phyloP scores from a whole-genome alignment of 2,888 invertebrate species.

The Tipula confusa region DNA sequence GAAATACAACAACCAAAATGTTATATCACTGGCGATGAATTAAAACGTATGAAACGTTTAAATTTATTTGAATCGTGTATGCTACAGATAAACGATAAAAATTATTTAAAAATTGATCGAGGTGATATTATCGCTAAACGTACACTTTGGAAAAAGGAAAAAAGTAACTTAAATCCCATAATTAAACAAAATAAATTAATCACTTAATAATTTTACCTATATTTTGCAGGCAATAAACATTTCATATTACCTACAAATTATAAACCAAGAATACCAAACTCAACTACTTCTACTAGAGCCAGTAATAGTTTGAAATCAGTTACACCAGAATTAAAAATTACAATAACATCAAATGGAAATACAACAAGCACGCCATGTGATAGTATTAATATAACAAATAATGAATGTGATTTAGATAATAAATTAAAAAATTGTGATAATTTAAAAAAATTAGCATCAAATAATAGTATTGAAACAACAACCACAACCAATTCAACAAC shows the following conservation, averaged over 20 bases:
- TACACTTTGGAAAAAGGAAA: conserved; percentile 71
- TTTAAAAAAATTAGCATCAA: not conserved
- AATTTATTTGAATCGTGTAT: conserved; percentile 85
- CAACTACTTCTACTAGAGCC: not conserved
- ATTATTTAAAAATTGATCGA: conserved; percentile 72
- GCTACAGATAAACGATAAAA: conserved; percentile 84
- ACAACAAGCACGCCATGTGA: not conserved
- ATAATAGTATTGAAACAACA: not conserved
- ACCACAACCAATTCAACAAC: not conserved
- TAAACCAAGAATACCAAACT: not conserved
- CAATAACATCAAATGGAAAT: not conserved
- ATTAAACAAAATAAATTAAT: not conserved
- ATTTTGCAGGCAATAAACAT: conserved; percentile 25
- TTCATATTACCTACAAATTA: not conserved
- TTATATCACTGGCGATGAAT: conserved; percentile 67
- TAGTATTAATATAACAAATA: conserved; percentile 16
- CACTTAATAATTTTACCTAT: not conserved
- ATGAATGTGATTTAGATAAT: conserved; percentile 31
- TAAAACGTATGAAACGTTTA: conserved; percentile 74
- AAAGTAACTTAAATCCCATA: conserved; percentile 53
- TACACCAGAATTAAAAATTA: not conserved
- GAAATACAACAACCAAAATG: conserved; percentile 65
- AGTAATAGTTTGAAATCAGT: not conserved
- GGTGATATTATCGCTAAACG: conserved; percentile 71
- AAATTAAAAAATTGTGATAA: conserved; percentile 25